These are phyloP conservation scores for Drosophila albomicans DNA, from an alignment of 1,140 invertebrate genomes.

Conservation along the genomic window DNA sequence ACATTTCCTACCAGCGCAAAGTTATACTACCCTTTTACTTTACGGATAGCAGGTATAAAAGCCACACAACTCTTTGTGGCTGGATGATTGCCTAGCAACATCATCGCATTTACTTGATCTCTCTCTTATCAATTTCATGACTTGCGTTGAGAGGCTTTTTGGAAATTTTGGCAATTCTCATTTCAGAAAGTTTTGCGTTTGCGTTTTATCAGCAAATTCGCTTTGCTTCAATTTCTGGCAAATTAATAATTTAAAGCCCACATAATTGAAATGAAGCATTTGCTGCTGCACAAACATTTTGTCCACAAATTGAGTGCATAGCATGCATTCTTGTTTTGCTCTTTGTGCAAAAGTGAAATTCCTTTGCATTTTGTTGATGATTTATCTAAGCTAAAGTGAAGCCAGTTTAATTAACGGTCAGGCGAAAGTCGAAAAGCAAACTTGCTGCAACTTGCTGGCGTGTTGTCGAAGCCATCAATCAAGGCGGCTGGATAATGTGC, in stretches of 20 bases:
- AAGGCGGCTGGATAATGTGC: conserved; percentile 35
- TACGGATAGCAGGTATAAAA: neutral
- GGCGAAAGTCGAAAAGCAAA: conserved; percentile 5
- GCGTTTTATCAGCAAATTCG: neutral
- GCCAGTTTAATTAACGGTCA: neutral
- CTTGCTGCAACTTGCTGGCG: neutral
- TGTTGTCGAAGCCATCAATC: conserved; percentile 26
- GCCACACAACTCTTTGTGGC: conserved; percentile 15
- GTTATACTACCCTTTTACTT: neutral
- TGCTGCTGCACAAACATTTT: neutral
- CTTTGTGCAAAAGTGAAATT: neutral
- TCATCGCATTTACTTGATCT: neutral
- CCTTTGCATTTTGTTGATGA: conserved; percentile 1
- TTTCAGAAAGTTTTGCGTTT: neutral
- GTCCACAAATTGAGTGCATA: neutral
- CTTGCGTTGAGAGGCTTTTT: neutral
- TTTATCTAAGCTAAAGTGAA: neutral
- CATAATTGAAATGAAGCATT: neutral
- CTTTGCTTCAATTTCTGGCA: neutral
- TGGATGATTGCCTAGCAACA: neutral
- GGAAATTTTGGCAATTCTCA: neutral
- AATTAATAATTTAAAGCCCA: neutral
- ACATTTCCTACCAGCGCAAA: too few relatives aligned
- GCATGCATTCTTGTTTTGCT: neutral
- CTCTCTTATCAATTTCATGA: neutral